These are phyloP conservation scores for Heliornis fulica DNA, from an alignment of 2,113 vertebrate genomes.

Conservation along the genomic window DNA sequence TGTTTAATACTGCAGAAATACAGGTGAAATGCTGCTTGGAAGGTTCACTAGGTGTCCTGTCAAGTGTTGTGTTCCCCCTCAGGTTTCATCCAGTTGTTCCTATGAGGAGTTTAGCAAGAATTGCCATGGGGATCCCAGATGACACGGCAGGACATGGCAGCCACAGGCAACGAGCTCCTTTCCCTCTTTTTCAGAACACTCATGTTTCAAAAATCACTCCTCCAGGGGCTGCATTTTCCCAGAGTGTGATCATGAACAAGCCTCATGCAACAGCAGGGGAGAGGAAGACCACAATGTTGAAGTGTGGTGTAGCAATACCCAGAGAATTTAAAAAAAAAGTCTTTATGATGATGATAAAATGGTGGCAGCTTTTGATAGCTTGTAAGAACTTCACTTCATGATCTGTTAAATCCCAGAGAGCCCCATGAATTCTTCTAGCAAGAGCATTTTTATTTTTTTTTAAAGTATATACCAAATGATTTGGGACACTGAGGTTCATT, in stretches of 20 bases:
- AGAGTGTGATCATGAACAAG: not conserved
- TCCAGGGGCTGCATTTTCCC: not conserved
- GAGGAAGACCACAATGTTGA: not conserved
- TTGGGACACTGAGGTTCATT: accelerated
- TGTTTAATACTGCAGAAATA: not conserved
- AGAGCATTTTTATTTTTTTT: not conserved
- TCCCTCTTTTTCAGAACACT: not conserved
- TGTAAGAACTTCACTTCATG: not conserved
- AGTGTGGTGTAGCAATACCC: not conserved
- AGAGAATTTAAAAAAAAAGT: not conserved
- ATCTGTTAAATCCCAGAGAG: not conserved
- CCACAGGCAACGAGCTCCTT: not conserved
- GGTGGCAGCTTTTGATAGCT: not conserved
- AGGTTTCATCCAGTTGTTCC: not conserved
- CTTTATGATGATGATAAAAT: not conserved
- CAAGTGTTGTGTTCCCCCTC: not conserved
- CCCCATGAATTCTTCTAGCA: not conserved
- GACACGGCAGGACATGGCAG: not conserved
- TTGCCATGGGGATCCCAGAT: not conserved
- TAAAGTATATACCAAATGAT: accelerated
- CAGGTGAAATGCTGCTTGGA: not conserved
- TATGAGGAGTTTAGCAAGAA: not conserved
- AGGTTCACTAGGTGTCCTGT: not conserved
- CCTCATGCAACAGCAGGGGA: accelerated
- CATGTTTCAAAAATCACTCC: not conserved